phyloP scores from a whole-genome alignment of 2,888 invertebrate genomes.

The Agrochola litura region DNA sequence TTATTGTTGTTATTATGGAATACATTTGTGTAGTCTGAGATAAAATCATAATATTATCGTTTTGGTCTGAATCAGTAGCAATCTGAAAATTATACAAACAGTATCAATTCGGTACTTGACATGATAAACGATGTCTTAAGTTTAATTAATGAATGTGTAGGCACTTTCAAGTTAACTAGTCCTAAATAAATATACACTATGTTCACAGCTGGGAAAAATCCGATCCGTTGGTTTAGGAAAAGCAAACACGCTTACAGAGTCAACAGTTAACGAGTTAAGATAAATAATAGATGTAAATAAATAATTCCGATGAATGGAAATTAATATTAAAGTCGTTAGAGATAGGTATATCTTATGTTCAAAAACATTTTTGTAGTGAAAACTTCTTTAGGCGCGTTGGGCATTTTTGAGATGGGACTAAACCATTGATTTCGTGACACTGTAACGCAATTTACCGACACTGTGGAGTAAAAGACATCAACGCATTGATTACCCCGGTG shows the following conservation, averaged over 20 bases:
- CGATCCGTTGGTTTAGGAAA: slow-evolving; percentile 66
- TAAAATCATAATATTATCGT: neutral
- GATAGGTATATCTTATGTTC: neutral
- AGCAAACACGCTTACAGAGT: slow-evolving; percentile 45
- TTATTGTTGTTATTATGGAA: neutral
- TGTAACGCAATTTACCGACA: no score
- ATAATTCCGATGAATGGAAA: slow-evolving; percentile 3
- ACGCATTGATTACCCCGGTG: no score
- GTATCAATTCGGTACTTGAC: slow-evolving; percentile 1
- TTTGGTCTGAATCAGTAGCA: neutral
- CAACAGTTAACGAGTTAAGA: slow-evolving; percentile 41
- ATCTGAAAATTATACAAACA: neutral
- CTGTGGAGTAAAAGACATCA: no score
- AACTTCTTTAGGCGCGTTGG: no score
- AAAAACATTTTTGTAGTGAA: no score
- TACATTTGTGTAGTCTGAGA: neutral
- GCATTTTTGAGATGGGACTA: no score
- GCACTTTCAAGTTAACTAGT: slow-evolving; percentile 89
- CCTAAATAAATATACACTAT: slow-evolving; percentile 67
- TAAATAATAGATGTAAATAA: slow-evolving; percentile 45
- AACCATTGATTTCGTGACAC: no score
- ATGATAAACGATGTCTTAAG: slow-evolving; percentile 31
- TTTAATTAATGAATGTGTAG: slow-evolving; percentile 48
- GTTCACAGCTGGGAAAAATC: slow-evolving; percentile 59
- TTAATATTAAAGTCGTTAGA: neutral